These are phyloP conservation scores for Darevskia nairensis DNA, from an alignment of 2,797 vertebrate genomes.

Conservation along the genomic window DNA sequence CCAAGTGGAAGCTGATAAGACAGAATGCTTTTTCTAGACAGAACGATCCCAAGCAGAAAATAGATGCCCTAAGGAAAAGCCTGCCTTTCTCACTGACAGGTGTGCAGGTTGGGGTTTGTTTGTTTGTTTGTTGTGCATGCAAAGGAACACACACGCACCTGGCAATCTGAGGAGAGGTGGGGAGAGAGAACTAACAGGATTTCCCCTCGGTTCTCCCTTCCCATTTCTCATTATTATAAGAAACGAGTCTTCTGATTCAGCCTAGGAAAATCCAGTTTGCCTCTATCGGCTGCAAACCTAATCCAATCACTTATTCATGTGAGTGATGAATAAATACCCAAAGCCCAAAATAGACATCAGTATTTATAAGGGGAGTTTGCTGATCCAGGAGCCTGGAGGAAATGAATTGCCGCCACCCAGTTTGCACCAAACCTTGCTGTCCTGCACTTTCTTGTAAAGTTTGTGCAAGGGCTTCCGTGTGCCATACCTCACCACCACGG, in stretches of 20 bases:
- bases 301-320: constrained; percentile 29
- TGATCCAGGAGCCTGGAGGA: rapidly evolving
- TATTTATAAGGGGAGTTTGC: not conserved
- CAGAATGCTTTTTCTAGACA: not conserved
- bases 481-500: too few relatives aligned
- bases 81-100: not conserved
- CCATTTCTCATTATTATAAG: not conserved
- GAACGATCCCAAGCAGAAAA: not conserved
- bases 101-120: not conserved
- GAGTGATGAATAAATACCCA: constrained; percentile 8
- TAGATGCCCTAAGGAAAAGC: not conserved
- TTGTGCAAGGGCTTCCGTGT: not conserved
- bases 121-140: too few relatives aligned
- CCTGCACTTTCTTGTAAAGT: not conserved
- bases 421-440: not conserved
- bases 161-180: not conserved
- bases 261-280: not conserved
- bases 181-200: rapidly evolving
- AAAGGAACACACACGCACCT: too few relatives aligned
- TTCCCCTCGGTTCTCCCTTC: not conserved
- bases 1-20: not conserved
- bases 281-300: not conserved
- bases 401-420: rapidly evolving
- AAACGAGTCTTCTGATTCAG: not conserved
- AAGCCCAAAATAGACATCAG: not conserved